Conservation (phyloP, 2,888 invertebrate species). For the Cheilosia grossa region DNA sequence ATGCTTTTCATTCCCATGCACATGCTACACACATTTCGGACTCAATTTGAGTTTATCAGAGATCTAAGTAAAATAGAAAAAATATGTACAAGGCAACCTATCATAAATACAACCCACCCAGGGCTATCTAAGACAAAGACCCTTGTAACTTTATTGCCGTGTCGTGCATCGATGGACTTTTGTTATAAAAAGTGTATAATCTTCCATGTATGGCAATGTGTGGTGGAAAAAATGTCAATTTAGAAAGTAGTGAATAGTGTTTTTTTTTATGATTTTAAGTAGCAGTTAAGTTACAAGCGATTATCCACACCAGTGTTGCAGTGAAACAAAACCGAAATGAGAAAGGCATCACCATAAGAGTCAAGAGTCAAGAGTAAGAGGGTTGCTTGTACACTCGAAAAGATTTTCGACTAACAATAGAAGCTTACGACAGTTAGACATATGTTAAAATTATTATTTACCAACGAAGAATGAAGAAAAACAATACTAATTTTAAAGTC, state of each 20-base stretch:
- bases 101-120: conserved; percentile 13
- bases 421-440: conserved; percentile 51
- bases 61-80: conserved; percentile 6
- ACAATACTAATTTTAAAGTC: conserved; percentile 45
- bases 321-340: not conserved
- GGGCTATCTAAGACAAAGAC: conserved; percentile 18
- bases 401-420: conserved; percentile 56
- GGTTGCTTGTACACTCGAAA: too few relatives aligned
- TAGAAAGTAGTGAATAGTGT: conserved; percentile 53
- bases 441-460: conserved; percentile 37
- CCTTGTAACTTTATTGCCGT: conserved; percentile 51
- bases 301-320: conserved; percentile 45
- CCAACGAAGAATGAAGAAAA: conserved; percentile 5
- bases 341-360: conserved; percentile 1
- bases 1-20: not conserved
- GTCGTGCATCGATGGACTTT: conserved; percentile 44
- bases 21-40: conserved; percentile 26
- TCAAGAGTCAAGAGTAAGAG: too few relatives aligned
- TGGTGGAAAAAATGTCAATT: conserved; percentile 42
- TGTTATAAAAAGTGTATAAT: conserved; percentile 42
- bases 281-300: conserved; percentile 57
- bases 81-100: not conserved
- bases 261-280: conserved; percentile 54
- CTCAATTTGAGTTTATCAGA: conserved; percentile 51
- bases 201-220: conserved; percentile 39